Percentiles rank a stretch among this genome's conserved stretches.
These are phyloP conservation scores for Patella depressa DNA, from an alignment of 2,888 invertebrate genomes.

Conservation along the genomic window DNA sequence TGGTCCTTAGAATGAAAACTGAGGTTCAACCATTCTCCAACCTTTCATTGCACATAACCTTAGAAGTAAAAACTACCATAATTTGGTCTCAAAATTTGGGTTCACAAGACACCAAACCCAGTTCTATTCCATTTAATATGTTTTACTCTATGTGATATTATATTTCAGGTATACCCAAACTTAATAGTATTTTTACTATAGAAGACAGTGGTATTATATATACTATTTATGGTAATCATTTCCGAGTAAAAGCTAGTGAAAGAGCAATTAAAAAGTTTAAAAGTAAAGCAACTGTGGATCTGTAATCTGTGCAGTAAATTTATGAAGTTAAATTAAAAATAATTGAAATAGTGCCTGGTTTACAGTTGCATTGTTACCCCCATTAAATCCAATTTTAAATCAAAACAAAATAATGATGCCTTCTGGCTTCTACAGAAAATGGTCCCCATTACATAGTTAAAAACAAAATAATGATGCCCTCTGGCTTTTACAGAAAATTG, in stretches of 20 bases:
- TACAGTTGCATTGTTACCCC: no score
- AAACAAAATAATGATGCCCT: no score
- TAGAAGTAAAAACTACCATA: neutral
- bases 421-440: no score
- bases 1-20: no score
- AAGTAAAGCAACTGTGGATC: conserved; percentile 73
- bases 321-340: no score
- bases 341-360: no score
- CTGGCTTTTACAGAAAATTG: no score
- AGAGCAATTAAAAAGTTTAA: conserved; percentile 87
- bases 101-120: neutral
- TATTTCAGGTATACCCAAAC: conserved; percentile 83
- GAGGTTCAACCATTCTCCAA: no score
- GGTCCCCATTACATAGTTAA: no score
- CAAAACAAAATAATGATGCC: no score
- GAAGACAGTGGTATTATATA: conserved; percentile 77
- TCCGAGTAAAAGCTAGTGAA: conserved; percentile 84
- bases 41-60: neutral
- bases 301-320: conserved; percentile 39
- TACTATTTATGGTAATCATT: conserved; percentile 86
- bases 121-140: neutral
- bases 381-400: no score
- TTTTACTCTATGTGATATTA: conserved; percentile 36
- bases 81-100: neutral
- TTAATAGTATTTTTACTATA: conserved; percentile 82